Base-by-base conservation (phyloP, 1,140 invertebrate species). In the Aculops lycopersici region DNA sequence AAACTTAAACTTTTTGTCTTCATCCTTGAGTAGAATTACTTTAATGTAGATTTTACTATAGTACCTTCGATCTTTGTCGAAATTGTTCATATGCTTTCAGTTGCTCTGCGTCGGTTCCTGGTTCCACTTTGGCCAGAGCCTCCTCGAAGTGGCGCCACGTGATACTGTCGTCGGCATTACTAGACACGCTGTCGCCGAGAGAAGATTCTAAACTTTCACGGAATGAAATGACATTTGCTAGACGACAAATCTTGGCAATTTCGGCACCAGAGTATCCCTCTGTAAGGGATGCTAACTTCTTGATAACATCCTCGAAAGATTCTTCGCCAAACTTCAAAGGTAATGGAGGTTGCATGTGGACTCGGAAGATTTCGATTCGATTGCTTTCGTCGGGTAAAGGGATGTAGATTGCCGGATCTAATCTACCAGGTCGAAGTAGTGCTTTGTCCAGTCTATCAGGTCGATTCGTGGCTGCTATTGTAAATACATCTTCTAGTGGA, bases 401-500 rank as follows among this genome's bases (percentile, higher is more conserved):
- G n/a, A 31, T n/a, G 39, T 71, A 68, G 37, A 98, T 72, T 64
- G 97, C 88, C 50, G 77, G 68, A 61, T 94, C 84, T 53, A 68
- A 68, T 35, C 88, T 67, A 15, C 83, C 84, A 31, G 83, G 74
- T 50, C 84, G 62, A 46, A 88, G 64, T 20, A 97, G 57, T 21
- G 80, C 78, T 39, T 80, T 79, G 62, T 98, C 90, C 20, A 98
- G 62, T 0, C 73, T 62, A 55, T 97, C 86, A 1, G 80, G 75
- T 45, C 77, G 67, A 56, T 84, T 94, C 42, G 90, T 95, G 5
- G 90, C 84, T 17, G 80, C 90, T 48, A 97, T 70, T 8, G 97
- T 70, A 20, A 97, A 53, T 3, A 92, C 71, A 43, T 67, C 35
- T n/a, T 40, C 37, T 17, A 17, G 35, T 8, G 19, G 13, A 17